Evolutionary conservation across 1,140 invertebrate genomes (phyloP), one percentile per base, ranked within the genome.

Genomic region (Bombyx mandarina): DNA sequence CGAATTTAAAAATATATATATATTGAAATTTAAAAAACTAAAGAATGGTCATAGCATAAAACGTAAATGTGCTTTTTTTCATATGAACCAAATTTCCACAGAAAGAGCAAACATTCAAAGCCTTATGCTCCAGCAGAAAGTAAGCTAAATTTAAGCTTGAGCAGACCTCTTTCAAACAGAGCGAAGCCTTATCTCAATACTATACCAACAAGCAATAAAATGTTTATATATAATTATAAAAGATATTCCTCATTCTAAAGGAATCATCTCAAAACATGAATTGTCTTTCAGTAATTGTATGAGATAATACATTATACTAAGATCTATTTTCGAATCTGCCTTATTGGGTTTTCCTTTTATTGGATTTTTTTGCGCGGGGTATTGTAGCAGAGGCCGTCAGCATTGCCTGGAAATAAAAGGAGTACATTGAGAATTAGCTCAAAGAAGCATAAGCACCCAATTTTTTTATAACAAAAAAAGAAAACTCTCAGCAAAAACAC

Each of bases 311-410:
- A 35, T 35, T 35, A 35, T 35, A 35, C 2, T 35, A 35, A 35
- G 26, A 35, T 35, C 26, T 35, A 35, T 35, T 35, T 18, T 35
- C 26, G 26, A 5, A 35, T 54, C 45, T 62, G 26, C 51, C 65
- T 71, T 85, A 88, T 67, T 88, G 83, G 55, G 88, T 88, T 86
- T 88, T 89, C 75, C 88, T 85, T 85, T 88, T 89, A 81, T 75
- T 88, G 61, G 85, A 73, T 77, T 89, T 89, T 86, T 88, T 88
- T 79, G 83, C 77, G 76, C 88, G 82, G 52, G 88, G 88, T 65
- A 88, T 85, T 69, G 88, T 89, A 75, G 88, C 82, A 68, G 87
- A 88, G 68, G 83, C 78, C 68, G 87, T 78, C 77, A 88, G 82
- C 82, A 89, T 82, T 70, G 79, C 79, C 87, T 89, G 83, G 65